Evolutionary conservation across 2,888 invertebrate species (phyloP).

Genomic region (Ryuthela nishihirai): DNA sequence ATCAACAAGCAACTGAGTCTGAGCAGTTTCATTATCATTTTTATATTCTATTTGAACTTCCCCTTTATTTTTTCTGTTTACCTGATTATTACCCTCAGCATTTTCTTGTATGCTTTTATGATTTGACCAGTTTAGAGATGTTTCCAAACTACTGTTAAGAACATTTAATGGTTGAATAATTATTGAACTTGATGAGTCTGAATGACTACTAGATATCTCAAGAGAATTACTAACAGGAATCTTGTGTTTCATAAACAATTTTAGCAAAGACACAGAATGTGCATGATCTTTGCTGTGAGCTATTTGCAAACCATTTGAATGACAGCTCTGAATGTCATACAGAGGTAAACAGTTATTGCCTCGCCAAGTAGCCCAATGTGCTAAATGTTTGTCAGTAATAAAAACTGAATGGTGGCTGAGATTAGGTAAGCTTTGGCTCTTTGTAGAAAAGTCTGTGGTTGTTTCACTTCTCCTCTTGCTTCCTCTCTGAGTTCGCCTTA

Average conservation of each 20-base stretch:
- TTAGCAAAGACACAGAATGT: conserved; percentile 38
- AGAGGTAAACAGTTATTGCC: conserved; percentile 44
- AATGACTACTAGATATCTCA: conserved; percentile 28
- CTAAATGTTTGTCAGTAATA: conserved; percentile 31
- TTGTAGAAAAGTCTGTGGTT: conserved; percentile 19
- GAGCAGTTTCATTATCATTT: conserved; percentile 25
- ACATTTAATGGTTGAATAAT: conserved; percentile 25
- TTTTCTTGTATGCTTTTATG: conserved; percentile 24
- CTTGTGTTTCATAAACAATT: conserved; percentile 43
- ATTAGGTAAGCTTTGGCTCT: conserved; percentile 43
- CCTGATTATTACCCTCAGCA: conserved; percentile 10
- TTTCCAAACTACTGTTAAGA: conserved; percentile 22
- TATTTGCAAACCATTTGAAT: conserved; percentile 41
- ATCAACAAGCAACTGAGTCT: conserved; percentile 14
- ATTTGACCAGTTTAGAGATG: conserved; percentile 21
- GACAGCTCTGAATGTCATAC: conserved; percentile 46
- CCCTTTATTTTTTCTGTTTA: conserved; percentile 9
- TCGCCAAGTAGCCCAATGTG: conserved; percentile 31
- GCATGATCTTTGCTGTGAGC: conserved; percentile 26
- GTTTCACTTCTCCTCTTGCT: conserved; percentile 29
- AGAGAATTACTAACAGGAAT: conserved; percentile 42
- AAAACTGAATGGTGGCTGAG: conserved; percentile 36
- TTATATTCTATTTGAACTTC: background rate
- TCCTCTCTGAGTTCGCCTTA: conserved; percentile 52
- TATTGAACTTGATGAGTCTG: conserved; percentile 33